A percentile compares a stretch with the other conserved stretches of the same genome.
phyloP scores from a whole-genome alignment of 2,797 vertebrate species.

The Enteromius thamalakanensis region DNA sequence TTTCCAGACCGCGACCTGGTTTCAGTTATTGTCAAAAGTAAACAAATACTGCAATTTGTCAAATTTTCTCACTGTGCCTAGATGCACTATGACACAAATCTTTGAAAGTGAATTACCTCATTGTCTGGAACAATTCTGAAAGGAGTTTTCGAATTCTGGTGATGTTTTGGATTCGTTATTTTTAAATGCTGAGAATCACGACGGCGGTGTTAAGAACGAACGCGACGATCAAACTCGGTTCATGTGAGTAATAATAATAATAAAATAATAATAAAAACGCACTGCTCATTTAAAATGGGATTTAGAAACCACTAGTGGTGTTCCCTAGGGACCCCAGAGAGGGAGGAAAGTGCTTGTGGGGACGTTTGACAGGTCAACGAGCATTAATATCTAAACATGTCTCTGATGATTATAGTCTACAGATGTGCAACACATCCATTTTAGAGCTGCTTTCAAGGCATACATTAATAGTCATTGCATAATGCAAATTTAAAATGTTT shows the following conservation, averaged over 20 bases:
- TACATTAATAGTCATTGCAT: not conserved
- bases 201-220: not conserved
- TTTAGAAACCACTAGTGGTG: not conserved
- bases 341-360: conserved; percentile 62
- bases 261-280: not conserved
- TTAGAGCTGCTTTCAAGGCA: conserved; percentile 65
- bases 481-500: not conserved
- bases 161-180: not conserved
- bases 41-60: conserved; percentile 26
- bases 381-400: conserved; percentile 66
- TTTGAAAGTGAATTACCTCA: not conserved
- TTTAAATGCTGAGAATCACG: not conserved
- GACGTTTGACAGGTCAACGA: conserved; percentile 70
- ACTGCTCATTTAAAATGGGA: not conserved
- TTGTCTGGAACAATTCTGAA: not conserved
- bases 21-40: conserved; percentile 50
- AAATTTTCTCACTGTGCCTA: not conserved
- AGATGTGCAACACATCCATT: conserved; percentile 65
- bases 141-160: not conserved
- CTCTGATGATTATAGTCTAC: conserved; percentile 65
- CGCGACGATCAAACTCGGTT: not conserved
- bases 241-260: not conserved
- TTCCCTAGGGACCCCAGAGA: conserved; percentile 11
- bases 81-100: conserved; percentile 5
- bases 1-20: conserved; percentile 24